Base-by-base conservation (phyloP, 2,797 vertebrate genomes). In the Acanthurus leucopareius region DNA sequence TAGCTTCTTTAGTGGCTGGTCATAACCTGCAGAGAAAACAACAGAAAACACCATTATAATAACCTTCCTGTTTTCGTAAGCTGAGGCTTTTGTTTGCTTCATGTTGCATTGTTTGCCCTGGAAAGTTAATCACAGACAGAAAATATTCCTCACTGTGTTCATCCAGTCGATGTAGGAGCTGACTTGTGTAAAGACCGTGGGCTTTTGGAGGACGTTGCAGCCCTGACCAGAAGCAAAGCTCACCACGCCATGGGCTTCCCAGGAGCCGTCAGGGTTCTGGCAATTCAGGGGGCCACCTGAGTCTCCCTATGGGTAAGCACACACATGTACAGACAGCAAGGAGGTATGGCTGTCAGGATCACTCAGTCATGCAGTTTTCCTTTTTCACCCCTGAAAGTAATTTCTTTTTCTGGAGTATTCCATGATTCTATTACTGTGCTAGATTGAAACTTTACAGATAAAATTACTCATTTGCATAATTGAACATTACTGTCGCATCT, bases 231-330 rank as follows among this genome's bases (percentile, higher is more conserved):
- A 96, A 19, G 96, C 95, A 0, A 97, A 97, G 88, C 96, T 97
- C 61, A 97, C 96, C 3, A 95, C 93, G 2, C 96, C 96, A 0
- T 93, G 92, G n/a, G 96, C 91, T 4, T 92, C 86, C 96, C 96
- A 96, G 32, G 74, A 73, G 0, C 93, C 88, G 0, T 94, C 79
- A 0, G 80, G 79, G 0, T 79, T 87, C 73, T 88, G 88, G 88
- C 95, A 96, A 85, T 95, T 97, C 80, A 97, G 89, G 0, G 96
- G 96, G 2, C 96, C 96, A 0, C 96, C 96, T 0, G 96, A 97
- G 86, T 97, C 96, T 19, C 96, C 95, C 96, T 96, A 86, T 19
- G 25, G 69, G 69, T 70, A 32, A 83, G 22, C 42, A 70, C 13
- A 68, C 25, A 38, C 40, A 16, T 22, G 11, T 20, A 45, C 44